A percentile compares a stretch with the other conserved stretches of the same genome.
Conservation (phyloP, 2,888 invertebrate genomes). For the Tupiocoris notatus region DNA sequence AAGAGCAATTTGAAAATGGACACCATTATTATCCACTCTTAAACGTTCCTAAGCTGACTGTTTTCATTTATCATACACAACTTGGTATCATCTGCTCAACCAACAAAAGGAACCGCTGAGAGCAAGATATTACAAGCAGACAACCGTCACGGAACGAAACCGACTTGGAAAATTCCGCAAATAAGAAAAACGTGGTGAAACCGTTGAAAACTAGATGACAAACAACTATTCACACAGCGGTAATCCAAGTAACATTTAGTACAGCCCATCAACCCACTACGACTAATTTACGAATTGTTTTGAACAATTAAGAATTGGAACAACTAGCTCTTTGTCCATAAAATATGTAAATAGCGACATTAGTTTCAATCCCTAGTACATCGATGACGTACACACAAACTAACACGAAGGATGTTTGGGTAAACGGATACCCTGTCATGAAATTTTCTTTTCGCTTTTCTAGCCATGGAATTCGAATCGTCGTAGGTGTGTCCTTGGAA, state of each 20-base stretch:
- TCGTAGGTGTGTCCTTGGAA: too few relatives aligned
- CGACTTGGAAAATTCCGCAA: neutral
- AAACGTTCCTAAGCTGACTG: too few relatives aligned
- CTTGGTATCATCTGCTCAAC: too few relatives aligned
- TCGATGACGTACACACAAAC: neutral
- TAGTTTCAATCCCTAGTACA: neutral
- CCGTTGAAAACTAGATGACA: neutral
- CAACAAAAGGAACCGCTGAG: too few relatives aligned
- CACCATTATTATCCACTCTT: too few relatives aligned
- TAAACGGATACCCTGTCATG: slow-evolving; percentile 31
- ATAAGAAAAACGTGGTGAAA: neutral
- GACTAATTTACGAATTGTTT: neutral
- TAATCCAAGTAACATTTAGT: neutral
- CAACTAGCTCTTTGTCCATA: neutral
- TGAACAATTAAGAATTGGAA: neutral
- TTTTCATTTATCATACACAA: too few relatives aligned
- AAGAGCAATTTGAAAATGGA: too few relatives aligned
- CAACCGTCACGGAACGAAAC: neutral
- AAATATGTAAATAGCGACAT: neutral
- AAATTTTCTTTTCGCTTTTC: neutral
- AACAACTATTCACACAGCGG: neutral
- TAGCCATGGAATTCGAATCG: neutral
- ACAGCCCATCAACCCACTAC: neutral
- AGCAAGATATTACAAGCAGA: too few relatives aligned
- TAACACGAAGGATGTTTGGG: neutral